Base-by-base conservation (phyloP, 2,888 invertebrate genomes). In the Cheilosia vulpina region DNA sequence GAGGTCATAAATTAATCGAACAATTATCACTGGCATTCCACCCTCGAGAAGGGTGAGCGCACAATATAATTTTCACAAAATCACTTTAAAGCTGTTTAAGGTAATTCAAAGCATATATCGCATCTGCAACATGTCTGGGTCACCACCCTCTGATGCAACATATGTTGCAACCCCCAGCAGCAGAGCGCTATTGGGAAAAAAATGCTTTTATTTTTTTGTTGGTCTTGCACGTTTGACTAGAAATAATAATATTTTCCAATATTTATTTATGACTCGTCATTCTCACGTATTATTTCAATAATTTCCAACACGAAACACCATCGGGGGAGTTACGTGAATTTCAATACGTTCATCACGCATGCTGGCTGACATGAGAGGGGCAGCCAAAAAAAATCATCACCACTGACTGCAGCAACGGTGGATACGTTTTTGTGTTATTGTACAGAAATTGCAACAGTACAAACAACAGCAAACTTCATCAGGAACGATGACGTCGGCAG, bases 201-300 rank as follows among this genome's bases (percentile, higher is more conserved):
- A 31, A 31, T 9, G 31, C 9, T 31, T 27, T 27, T 21, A 21
- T 21, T 52, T 55, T 55, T 41, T 53, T 43, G 2, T 71, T 53
- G 19, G 6, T 0, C 15, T 52, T 65, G 45, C 75, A 75, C 76
- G 71, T 69, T 73, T 27, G 62, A 58, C 34, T 34, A 11, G 34
- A 34, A 57, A 34, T 57, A 77, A 73, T 73, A 55, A 68, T 78
- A 38, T 63, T 82, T 78, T 82, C n/a, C 85, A 77, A 87, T 87
- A 77, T 82, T 77, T 77, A 77, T 87, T 87, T 87, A 82, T 82
- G 72, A 73, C 62, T 73, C 73, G 72, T 87, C 87, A 82, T 87
- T 87, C 71, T 77, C 82, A 87, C 77, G 81, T 78, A 87, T 73
- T 77, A 78, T 82, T 87, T 87, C 68, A 82, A 81, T 87, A 87